Base-by-base conservation (phyloP, 2,797 vertebrate genomes). In the Enteromius argenteus region DNA sequence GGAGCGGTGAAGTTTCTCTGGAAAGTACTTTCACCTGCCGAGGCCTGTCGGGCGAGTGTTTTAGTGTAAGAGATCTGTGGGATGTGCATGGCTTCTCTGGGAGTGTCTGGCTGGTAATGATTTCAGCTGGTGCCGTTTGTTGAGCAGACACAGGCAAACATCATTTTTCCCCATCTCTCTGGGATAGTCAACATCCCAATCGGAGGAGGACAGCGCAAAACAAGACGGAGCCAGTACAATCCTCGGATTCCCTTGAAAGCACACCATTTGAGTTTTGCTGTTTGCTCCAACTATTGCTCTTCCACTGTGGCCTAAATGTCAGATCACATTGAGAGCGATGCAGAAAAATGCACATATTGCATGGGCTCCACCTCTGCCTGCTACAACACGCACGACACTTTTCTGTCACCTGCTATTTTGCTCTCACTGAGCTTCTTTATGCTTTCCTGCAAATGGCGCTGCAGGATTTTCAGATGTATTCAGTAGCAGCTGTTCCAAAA, bases 41-140 rank as follows among this genome's bases (percentile, higher is more conserved):
- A 80, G 73, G 77, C 42, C 87, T 85, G 83, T 85, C 68, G 76
- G 67, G 80, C 64, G 80, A 86, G 81, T 80, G 73, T 87, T 89
- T 81, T 76, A 75, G 53, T 66, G 72, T 8, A 71, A 78, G 80
- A 64, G 42, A 85, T 84, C 64, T 9, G 30, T 69, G 42, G 42
- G 46, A 86, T 73, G 74, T 42, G 46, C 78, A 56, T 58, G 42
- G 39, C 37, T 72, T 84, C 72, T 69, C 80, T 80, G 37, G 62
- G 35, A 83, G 66, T 76, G 77, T 81, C 58, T 81, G 74, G 72
- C 79, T 81, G 76, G 86, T 84, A 88, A 89, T 86, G 88, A 85
- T 88, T 83, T 76, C 77, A 84, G 67, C 72, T 84, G 84, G 84
- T 39, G 67, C 81, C 86, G 46, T 84, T 85, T 79, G 66, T 80